A percentile compares a stretch with the other conserved stretches of the same genome.
Evolutionary conservation across 2,113 vertebrate species (phyloP).

Genomic region (Siphamia tubifer): DNA sequence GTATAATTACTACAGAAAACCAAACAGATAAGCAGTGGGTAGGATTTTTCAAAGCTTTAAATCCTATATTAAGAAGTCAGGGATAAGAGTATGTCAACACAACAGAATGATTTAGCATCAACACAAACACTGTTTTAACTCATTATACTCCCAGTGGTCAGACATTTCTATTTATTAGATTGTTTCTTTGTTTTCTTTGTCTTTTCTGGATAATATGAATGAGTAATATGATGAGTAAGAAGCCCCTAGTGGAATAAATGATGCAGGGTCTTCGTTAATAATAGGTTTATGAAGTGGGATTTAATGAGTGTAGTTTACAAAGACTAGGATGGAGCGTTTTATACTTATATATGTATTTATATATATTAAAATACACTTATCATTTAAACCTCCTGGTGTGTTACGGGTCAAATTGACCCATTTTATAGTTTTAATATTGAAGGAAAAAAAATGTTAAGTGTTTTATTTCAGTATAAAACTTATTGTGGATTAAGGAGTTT

Average conservation of each 20-base stretch:
- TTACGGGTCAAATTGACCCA: too few species aligned
- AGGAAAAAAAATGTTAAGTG: too few species aligned
- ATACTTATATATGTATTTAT: too few species aligned
- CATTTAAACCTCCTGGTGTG: too few species aligned
- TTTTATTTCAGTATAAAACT: too few species aligned
- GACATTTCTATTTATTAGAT: background rate
- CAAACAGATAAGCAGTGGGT: conserved; percentile 32
- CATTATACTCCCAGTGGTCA: background rate
- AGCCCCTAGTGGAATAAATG: background rate
- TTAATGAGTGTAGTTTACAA: too few species aligned
- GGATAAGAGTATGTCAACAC: background rate
- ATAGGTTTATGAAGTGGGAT: conserved; percentile 2
- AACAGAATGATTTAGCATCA: conserved; percentile 3
- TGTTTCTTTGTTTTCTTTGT: background rate
- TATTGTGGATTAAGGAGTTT: too few species aligned
- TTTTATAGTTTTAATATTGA: too few species aligned
- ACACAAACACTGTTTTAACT: conserved; percentile 18
- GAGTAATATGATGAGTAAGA: background rate
- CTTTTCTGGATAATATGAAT: background rate
- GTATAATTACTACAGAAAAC: conserved; percentile 14
- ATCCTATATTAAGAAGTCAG: conserved; percentile 27
- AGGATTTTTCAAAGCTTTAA: conserved; percentile 29
- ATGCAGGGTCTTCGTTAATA: background rate
- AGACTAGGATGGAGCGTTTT: too few species aligned
- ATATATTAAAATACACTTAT: too few species aligned